Evolutionary conservation across 35 echinoderm and acorn worm species (phyloP).

Genomic region (Chiridota heheva): DNA sequence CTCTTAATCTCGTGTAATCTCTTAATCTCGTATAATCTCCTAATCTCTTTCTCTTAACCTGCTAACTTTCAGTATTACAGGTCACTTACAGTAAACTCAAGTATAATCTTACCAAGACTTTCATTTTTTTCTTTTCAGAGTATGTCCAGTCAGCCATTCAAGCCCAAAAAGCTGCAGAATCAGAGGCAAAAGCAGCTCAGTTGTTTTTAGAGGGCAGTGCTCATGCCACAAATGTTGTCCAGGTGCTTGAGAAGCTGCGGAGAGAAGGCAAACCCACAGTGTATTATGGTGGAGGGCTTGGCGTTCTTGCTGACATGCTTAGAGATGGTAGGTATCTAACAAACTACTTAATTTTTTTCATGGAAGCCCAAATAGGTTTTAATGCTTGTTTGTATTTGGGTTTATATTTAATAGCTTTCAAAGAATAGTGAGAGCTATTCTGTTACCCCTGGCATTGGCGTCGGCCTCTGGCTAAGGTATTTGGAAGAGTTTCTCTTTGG

Average conservation of each 20-base stretch:
- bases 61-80: too few species aligned
- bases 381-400: not conserved
- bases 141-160: constrained; percentile 62
- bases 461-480: too few species aligned
- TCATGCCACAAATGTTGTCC: constrained; percentile 52
- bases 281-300: constrained; percentile 84
- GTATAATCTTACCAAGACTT: too few species aligned
- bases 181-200: constrained; percentile 53
- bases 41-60: too few species aligned
- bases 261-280: constrained; percentile 38
- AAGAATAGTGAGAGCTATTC: too few species aligned
- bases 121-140: constrained; percentile 34
- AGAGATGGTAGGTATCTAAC: constrained; percentile 65
- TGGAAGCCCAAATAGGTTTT: too few species aligned
- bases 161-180: constrained; percentile 42
- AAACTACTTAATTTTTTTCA: not conserved
- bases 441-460: too few species aligned
- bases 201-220: constrained; percentile 53
- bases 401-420: too few species aligned
- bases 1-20: too few species aligned
- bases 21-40: too few species aligned
- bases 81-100: too few species aligned
- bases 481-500: too few species aligned
- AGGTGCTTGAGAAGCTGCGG: constrained; percentile 61
- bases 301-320: constrained; percentile 46